Conservation (phyloP, 1,140 invertebrate genomes). For the Lethocerus indicus region DNA sequence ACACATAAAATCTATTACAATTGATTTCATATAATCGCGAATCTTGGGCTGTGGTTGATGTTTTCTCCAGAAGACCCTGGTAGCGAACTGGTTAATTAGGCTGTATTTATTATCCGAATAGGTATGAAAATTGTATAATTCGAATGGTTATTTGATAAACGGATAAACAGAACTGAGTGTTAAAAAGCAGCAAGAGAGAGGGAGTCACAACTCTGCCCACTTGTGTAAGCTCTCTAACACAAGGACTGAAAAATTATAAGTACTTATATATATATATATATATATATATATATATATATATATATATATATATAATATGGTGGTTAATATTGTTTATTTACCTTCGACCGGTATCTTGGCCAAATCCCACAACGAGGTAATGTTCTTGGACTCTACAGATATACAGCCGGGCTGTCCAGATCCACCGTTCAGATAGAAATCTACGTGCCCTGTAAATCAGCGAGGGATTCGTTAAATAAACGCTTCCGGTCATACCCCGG, state of each 20-base stretch:
- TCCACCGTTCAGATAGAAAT: slow-evolving; percentile 22
- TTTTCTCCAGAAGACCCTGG: too few relatives aligned
- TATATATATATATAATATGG: not conserved
- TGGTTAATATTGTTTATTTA: slow-evolving; percentile 12
- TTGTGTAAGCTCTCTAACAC: not conserved
- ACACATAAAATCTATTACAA: too few relatives aligned
- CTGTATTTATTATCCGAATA: too few relatives aligned
- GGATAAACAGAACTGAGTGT: not conserved
- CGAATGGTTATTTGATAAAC: too few relatives aligned
- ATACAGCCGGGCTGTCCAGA: slow-evolving; percentile 21
- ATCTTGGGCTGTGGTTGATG: too few relatives aligned
- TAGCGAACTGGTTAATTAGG: too few relatives aligned
- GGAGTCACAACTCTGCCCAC: not conserved
- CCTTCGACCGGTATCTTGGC: slow-evolving; percentile 17
- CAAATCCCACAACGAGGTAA: slow-evolving; percentile 17
- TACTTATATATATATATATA: not conserved
- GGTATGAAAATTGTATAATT: too few relatives aligned
- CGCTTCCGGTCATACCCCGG: too few relatives aligned
- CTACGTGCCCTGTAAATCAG: slow-evolving; percentile 15
- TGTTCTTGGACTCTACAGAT: slow-evolving; percentile 9
- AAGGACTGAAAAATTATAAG: not conserved
- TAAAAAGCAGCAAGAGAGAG: not conserved
- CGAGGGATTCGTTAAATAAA: not conserved
- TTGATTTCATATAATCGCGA: too few relatives aligned
- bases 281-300: not conserved